These are phyloP conservation scores for Ascidia mentula DNA, from an alignment of 23 tunicate genomes.

Conservation along the genomic window DNA sequence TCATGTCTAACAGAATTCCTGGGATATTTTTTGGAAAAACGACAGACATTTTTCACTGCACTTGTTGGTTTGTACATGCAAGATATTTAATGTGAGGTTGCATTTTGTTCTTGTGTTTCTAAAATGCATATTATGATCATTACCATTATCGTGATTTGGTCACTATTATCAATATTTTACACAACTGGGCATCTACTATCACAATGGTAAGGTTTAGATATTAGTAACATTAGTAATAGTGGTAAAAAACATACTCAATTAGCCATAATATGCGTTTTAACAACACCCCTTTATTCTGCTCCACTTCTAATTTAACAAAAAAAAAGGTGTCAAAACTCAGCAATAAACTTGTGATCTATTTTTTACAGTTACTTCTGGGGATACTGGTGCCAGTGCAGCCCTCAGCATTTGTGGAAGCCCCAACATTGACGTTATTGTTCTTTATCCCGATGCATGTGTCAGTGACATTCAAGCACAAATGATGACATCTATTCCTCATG, in stretches of 20 bases:
- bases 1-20: slow-evolving; percentile 42
- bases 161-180: too few species aligned
- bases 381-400: slow-evolving; percentile 83
- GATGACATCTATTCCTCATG: slow-evolving; percentile 62
- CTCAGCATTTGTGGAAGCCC: slow-evolving; percentile 26
- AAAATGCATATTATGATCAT: too few species aligned
- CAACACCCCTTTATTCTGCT: background rate
- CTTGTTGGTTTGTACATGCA: slow-evolving; percentile 47
- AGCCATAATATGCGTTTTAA: background rate
- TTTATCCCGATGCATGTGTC: slow-evolving; percentile 51
- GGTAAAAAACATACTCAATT: background rate
- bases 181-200: too few species aligned
- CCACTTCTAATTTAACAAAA: background rate
- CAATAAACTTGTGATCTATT: too few species aligned
- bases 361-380: slow-evolving; percentile 65
- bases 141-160: too few species aligned
- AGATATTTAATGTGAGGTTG: too few species aligned
- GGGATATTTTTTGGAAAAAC: slow-evolving; percentile 56
- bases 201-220: too few species aligned
- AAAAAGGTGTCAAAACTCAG: too few species aligned
- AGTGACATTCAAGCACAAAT: slow-evolving; percentile 60
- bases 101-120: too few species aligned
- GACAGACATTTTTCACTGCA: slow-evolving; percentile 41
- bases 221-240: too few species aligned
- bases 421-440: slow-evolving; percentile 53